phyloP scores from a whole-genome alignment of 1,140 invertebrate species.

The Cotesia glomerata region DNA sequence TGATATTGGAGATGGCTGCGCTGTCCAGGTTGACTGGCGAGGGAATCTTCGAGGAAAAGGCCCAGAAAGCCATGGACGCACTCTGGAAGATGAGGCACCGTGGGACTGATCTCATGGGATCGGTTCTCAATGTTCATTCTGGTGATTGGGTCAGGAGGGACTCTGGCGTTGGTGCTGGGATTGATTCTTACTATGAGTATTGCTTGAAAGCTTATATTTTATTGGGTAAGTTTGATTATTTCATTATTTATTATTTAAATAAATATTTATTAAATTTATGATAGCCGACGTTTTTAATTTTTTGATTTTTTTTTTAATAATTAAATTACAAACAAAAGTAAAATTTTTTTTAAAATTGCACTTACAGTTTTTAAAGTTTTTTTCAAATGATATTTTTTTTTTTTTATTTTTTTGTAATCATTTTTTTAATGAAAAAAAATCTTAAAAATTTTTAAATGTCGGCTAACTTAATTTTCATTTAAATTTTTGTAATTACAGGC shows the following conservation, averaged over 20 bases:
- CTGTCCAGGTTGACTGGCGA: conserved; percentile 92
- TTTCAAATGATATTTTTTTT: too few species aligned
- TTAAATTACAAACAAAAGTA: too few species aligned
- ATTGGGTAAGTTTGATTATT: conserved; percentile 58
- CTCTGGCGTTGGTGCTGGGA: conserved; percentile 97
- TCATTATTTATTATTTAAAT: neutral
- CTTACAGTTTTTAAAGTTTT: too few species aligned
- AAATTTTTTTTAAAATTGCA: too few species aligned
- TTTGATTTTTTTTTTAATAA: too few species aligned
- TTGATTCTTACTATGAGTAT: conserved; percentile 99
- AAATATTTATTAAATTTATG: too few species aligned
- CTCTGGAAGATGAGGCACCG: conserved; percentile 94
- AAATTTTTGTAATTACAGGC: conserved; percentile 55
- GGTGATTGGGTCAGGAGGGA: conserved; percentile 97
- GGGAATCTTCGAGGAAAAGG: conserved; percentile 93
- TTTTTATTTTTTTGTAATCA: too few species aligned
- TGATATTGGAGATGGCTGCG: conserved; percentile 97
- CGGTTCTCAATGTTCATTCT: conserved; percentile 93
- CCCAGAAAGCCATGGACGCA: conserved; percentile 95
- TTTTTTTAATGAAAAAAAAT: too few species aligned
- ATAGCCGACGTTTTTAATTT: too few species aligned
- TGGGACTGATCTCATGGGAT: conserved; percentile 91
- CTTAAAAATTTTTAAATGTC: too few species aligned
- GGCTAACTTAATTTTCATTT: too few species aligned
- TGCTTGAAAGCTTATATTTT: conserved; percentile 91